Conservation (phyloP, 1,140 invertebrate species). For the Meloidogyne exigua region DNA sequence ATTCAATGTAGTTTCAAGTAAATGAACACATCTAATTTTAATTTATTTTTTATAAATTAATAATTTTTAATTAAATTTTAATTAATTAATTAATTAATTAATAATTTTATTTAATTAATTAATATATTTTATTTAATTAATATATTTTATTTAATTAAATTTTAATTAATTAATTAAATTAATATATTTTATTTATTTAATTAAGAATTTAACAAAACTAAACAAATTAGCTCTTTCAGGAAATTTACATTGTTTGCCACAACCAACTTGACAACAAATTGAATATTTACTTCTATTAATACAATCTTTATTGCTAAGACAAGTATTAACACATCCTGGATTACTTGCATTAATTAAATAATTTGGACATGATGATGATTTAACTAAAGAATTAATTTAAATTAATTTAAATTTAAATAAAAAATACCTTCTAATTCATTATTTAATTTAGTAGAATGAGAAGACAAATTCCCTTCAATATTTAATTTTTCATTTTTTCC, state of each 20-base stretch:
- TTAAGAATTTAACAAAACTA: too few species aligned
- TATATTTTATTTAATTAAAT: too few species aligned
- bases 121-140: background rate
- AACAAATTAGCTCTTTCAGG: conserved; percentile 4
- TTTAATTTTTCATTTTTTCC: background rate
- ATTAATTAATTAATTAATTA: background rate
- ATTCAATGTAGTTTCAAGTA: conserved; percentile 32
- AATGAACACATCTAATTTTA: conserved; percentile 43
- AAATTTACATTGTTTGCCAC: conserved; percentile 44
- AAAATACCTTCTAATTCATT: background rate
- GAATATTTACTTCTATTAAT: conserved; percentile 22
- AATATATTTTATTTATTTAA: background rate
- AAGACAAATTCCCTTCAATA: background rate
- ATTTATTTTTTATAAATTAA: background rate
- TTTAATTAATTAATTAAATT: background rate
- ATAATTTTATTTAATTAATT: background rate
- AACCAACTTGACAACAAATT: conserved; percentile 46
- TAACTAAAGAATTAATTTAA: background rate
- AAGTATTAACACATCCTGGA: conserved; percentile 46
- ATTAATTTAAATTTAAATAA: background rate
- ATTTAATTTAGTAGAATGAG: too few species aligned
- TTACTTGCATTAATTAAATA: conserved; percentile 34
- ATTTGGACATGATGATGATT: conserved; percentile 27
- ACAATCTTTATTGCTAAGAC: conserved; percentile 42
- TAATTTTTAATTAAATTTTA: background rate